phyloP scores from a whole-genome alignment of 1,140 invertebrate genomes.

The Panagrolaimus sp. region DNA sequence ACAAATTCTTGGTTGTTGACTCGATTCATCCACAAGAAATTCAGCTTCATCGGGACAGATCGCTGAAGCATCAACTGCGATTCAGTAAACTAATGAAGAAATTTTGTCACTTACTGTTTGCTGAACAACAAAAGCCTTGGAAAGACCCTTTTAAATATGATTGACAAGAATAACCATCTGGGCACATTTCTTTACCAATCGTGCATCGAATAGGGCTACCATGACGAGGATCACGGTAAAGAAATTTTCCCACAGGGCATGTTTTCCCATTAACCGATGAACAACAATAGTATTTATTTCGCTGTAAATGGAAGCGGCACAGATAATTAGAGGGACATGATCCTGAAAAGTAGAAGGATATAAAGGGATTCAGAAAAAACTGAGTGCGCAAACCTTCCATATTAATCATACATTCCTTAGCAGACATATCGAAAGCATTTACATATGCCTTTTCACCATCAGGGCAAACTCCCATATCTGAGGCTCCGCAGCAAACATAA shows the following conservation, averaged over 20 bases:
- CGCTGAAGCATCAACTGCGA: conserved; percentile 56
- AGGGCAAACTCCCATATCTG: conserved; percentile 29
- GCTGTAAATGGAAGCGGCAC: conserved; percentile 21
- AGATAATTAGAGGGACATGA: conserved; percentile 24
- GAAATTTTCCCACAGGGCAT: conserved; percentile 51
- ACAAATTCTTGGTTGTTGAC: conserved; percentile 50
- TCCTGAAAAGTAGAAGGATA: too few relatives aligned
- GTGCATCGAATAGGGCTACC: conserved; percentile 53
- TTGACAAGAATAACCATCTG: conserved; percentile 43
- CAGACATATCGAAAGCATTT: conserved; percentile 17
- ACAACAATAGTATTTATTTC: conserved; percentile 28
- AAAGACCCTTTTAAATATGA: conserved; percentile 46
- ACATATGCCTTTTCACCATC: conserved; percentile 25
- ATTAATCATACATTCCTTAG: conserved; percentile 12
- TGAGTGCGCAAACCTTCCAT: too few relatives aligned
- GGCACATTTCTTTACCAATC: conserved; percentile 49
- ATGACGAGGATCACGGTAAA: conserved; percentile 52
- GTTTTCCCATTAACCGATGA: neutral
- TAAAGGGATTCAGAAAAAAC: too few relatives aligned
- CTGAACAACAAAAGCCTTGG: conserved; percentile 56
- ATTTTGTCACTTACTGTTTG: conserved; percentile 18
- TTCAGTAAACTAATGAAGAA: conserved; percentile 33
- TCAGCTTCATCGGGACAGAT: conserved; percentile 50
- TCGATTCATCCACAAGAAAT: conserved; percentile 55
- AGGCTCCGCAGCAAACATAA: conserved; percentile 26